phyloP scores from a whole-genome alignment of 2,797 vertebrate species.

The Sebastes minor region DNA sequence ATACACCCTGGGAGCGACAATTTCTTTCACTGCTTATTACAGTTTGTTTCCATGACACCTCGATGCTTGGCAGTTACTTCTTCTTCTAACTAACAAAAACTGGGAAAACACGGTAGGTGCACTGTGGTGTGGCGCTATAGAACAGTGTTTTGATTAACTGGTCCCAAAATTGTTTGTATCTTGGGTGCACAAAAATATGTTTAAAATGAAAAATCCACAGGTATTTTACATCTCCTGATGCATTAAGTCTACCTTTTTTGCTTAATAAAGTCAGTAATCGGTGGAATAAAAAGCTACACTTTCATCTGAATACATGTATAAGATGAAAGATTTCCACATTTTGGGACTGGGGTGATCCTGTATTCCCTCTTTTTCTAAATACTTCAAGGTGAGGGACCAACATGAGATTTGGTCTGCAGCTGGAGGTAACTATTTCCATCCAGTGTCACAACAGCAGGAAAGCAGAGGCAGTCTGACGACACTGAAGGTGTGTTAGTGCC shows the following conservation, averaged over 20 bases:
- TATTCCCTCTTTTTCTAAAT: background rate
- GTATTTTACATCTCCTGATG: background rate
- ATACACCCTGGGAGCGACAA: background rate
- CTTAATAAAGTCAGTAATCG: background rate
- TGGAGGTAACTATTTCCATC: slow-evolving; percentile 11
- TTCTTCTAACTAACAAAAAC: background rate
- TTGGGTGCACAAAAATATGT: background rate
- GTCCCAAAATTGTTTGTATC: background rate
- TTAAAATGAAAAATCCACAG: background rate
- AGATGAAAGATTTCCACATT: background rate
- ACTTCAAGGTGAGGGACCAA: background rate
- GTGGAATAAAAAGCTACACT: background rate
- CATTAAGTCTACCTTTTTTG: background rate
- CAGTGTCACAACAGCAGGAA: slow-evolving; percentile 27
- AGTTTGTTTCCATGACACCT: slow-evolving; percentile 12
- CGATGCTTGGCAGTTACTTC: background rate
- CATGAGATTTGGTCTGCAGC: background rate
- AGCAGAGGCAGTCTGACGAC: slow-evolving; percentile 6
- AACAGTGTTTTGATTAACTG: background rate
- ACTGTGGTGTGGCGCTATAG: background rate
- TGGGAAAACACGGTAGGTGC: background rate
- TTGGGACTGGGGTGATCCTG: background rate
- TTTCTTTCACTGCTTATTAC: background rate
- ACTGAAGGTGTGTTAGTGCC: slow-evolving; percentile 22
- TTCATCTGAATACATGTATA: background rate